Base-by-base conservation (phyloP, 2,113 vertebrate genomes). In the Xiphorhynchus elegans region DNA sequence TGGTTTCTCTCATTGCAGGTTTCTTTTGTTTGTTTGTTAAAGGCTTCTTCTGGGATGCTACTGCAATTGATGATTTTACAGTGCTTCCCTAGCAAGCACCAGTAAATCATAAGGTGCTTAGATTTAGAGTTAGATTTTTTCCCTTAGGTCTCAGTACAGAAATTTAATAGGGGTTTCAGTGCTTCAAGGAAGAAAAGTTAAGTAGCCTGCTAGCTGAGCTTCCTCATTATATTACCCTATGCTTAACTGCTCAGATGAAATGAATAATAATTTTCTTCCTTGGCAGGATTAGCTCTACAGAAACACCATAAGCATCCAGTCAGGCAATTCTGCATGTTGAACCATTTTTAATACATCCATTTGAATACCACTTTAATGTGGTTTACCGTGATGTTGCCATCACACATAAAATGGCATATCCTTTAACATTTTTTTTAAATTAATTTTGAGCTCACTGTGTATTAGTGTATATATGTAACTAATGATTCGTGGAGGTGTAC, bases 111-210 rank as follows among this genome's bases (percentile, higher is more conserved):
- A 68, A 93, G 56, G 62, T 84, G 66, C 85, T 91, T 90, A 90
- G 67, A 86, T 81, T 79, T 69, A 53, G 69, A 72, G 31, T 75
- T 76, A 84, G 33, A 39, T 70, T 73, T 89, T 83, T 91, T 87
- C 49, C 53, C 31, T 87, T 24, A 62, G 85, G n/a, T 68, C 21
- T 82, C 20, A 84, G 59, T 62, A 78, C 60, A 81, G 52, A 81
- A 74, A 89, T 94, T 91, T 81, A 96, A 93, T 95, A 93, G 67
- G 75, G 53, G 37, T 94, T 96, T 87, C 66, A 79, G 29, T 74
- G 72, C 92, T 95, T 93, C 50, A 87, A 89, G 84, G 84, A 96
- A 95, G 62, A 95, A 83, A 85, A 87, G 89, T 91, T 94, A 90
- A 93, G 86, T 84, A 91, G 82, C 86, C 49, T 87, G n/a, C 77